A percentile compares a stretch with the other conserved stretches of the same genome.
Evolutionary conservation across 1,140 invertebrate genomes (phyloP).

Genomic region (Lasaia peninsularis): DNA sequence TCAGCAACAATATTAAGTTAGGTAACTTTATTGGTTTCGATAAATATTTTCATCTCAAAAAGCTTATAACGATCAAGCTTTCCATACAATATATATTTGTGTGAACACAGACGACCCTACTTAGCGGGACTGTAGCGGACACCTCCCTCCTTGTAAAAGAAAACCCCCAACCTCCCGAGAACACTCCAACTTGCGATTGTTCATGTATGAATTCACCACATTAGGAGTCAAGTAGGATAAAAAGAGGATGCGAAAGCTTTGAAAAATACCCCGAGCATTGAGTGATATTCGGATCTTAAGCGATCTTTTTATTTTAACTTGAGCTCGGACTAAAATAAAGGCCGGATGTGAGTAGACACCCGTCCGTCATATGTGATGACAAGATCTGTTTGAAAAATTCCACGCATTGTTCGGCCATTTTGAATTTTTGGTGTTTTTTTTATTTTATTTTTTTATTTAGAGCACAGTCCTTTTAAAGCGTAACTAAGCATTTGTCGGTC

Average conservation of each 20-base stretch:
- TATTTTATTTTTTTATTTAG: no score
- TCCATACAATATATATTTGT: not conserved
- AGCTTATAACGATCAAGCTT: not conserved
- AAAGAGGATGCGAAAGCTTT: constrained; percentile 73
- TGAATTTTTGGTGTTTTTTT: not conserved
- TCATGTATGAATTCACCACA: constrained; percentile 79
- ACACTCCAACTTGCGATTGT: constrained; percentile 68
- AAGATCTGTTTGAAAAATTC: constrained; percentile 6
- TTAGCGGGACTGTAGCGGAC: constrained; percentile 15
- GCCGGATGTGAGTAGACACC: constrained; percentile 13
- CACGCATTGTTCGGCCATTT: not conserved
- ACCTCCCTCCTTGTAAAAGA: constrained; percentile 50
- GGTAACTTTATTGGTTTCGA: not conserved
- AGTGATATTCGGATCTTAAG: constrained; percentile 57
- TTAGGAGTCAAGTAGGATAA: constrained; percentile 79
- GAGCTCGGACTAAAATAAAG: constrained; percentile 34
- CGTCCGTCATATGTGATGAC: constrained; percentile 3
- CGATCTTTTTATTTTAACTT: constrained; percentile 49
- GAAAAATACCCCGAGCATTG: constrained; percentile 71
- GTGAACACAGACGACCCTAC: not conserved
- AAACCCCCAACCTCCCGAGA: constrained; percentile 34
- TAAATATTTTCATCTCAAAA: not conserved
- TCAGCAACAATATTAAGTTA: no score
- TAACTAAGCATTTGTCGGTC: no score
- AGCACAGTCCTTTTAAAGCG: no score